Percentiles rank a stretch among this genome's conserved stretches.
Evolutionary conservation across 2,888 invertebrate species (phyloP).

Genomic region (Chironomus tentans): DNA sequence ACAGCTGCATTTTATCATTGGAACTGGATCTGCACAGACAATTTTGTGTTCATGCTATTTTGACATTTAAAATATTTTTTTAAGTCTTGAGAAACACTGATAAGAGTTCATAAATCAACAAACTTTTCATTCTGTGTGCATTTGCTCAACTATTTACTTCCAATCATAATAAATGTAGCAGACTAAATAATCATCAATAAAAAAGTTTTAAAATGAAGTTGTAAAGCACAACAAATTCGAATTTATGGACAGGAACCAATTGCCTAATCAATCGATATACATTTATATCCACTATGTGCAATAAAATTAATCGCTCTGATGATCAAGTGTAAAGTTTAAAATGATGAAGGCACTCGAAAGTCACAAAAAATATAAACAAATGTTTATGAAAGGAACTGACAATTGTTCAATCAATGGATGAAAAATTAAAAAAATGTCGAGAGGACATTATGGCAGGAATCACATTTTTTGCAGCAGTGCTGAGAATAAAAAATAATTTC

Average conservation of each 20-base stretch:
- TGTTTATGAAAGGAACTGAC: not conserved
- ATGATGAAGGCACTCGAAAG: not conserved
- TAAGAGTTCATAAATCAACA: too few relatives aligned
- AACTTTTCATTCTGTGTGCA: too few relatives aligned
- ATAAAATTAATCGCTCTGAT: slow-evolving; percentile 13
- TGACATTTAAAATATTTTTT: not conserved
- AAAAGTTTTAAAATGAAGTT: not conserved
- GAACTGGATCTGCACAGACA: not conserved
- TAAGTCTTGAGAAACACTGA: not conserved
- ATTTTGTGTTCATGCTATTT: not conserved
- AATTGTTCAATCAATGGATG: not conserved
- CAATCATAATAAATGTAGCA: too few relatives aligned
- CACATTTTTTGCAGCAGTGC: too few relatives aligned
- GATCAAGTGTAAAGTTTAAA: not conserved
- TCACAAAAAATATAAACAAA: slow-evolving; percentile 13
- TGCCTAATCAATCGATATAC: not conserved
- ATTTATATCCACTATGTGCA: not conserved
- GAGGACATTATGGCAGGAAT: not conserved
- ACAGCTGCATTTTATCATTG: not conserved
- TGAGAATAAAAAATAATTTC: not conserved
- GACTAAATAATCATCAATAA: too few relatives aligned
- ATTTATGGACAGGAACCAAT: slow-evolving; percentile 23
- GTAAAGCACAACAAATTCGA: not conserved
- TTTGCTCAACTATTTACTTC: too few relatives aligned
- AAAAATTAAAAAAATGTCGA: not conserved